Conservation (phyloP, 2,113 vertebrate genomes). For the Xiphophorus maculatus region DNA sequence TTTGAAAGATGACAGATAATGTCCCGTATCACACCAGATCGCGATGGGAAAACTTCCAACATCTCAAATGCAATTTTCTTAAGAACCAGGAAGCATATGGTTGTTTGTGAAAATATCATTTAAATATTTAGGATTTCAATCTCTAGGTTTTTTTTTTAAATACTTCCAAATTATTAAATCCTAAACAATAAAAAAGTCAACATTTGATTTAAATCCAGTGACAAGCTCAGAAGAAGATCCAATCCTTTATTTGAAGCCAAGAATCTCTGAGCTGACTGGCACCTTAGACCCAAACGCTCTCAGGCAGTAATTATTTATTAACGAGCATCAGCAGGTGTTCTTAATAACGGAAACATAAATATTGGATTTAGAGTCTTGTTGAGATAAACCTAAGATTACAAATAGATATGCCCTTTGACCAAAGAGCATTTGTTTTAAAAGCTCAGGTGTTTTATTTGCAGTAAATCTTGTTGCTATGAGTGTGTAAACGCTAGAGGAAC, state of each 20-base stretch:
- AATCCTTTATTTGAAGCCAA: neutral
- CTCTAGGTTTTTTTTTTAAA: slow-evolving; percentile 5
- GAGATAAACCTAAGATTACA: slow-evolving; percentile 3
- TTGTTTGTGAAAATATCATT: neutral
- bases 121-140: neutral
- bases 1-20: slow-evolving; percentile 25
- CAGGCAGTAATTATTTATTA: slow-evolving; percentile 52
- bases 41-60: slow-evolving; percentile 12
- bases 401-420: neutral
- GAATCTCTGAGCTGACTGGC: neutral
- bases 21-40: slow-evolving; percentile 9
- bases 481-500: slow-evolving; percentile 1
- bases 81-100: neutral
- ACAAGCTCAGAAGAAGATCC: neutral
- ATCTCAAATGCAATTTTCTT: slow-evolving; percentile 7
- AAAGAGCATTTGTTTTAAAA: neutral
- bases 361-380: slow-evolving; percentile 50
- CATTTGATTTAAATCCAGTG: neutral
- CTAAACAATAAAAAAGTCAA: neutral
- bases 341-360: slow-evolving; percentile 44
- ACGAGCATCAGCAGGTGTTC: slow-evolving; percentile 55
- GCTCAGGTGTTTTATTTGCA: neutral
- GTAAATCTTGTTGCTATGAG: neutral
- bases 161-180: too few species aligned
- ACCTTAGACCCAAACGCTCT: neutral